Conservation (phyloP, 1,140 invertebrate genomes). For the Nautilus pompilius region DNA sequence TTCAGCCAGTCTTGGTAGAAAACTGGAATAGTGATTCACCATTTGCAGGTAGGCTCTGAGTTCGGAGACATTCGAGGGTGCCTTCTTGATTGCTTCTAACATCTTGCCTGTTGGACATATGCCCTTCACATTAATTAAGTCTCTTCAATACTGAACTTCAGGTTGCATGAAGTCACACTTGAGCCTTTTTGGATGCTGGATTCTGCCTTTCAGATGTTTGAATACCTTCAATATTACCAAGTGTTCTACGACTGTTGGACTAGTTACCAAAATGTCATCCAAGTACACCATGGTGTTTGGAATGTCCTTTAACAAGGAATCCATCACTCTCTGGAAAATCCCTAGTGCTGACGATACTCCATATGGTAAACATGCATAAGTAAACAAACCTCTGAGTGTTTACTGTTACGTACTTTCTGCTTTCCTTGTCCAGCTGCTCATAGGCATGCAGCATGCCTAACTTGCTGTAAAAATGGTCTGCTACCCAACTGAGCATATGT, state of each 20-base stretch:
- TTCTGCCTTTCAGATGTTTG: background rate
- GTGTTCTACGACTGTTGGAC: constrained; percentile 12
- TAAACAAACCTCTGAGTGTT: constrained; percentile 27
- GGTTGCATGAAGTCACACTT: constrained; percentile 40
- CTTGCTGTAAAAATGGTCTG: constrained; percentile 32
- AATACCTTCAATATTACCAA: constrained; percentile 12
- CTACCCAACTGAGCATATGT: constrained; percentile 33
- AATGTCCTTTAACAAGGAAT: constrained; percentile 39
- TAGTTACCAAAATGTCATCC: constrained; percentile 27
- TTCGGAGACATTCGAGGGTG: no score
- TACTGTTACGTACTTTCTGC: constrained; percentile 22
- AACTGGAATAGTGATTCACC: constrained; percentile 31
- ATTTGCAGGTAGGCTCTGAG: constrained; percentile 26
- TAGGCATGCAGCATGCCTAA: constrained; percentile 36
- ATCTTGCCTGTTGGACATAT: constrained; percentile 24
- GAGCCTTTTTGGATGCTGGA: constrained; percentile 49
- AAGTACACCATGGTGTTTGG: constrained; percentile 6
- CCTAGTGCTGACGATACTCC: constrained; percentile 52
- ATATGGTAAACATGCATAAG: constrained; percentile 8
- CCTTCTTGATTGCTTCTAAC: constrained; percentile 30
- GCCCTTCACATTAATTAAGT: constrained; percentile 30
- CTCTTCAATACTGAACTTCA: constrained; percentile 44
- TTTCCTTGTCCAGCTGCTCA: constrained; percentile 26
- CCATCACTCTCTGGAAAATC: constrained; percentile 58
- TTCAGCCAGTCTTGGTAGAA: constrained; percentile 18